Evolutionary conservation across 92 coral and sea anemone species (phyloP).

Genomic region (Ricordea florida): DNA sequence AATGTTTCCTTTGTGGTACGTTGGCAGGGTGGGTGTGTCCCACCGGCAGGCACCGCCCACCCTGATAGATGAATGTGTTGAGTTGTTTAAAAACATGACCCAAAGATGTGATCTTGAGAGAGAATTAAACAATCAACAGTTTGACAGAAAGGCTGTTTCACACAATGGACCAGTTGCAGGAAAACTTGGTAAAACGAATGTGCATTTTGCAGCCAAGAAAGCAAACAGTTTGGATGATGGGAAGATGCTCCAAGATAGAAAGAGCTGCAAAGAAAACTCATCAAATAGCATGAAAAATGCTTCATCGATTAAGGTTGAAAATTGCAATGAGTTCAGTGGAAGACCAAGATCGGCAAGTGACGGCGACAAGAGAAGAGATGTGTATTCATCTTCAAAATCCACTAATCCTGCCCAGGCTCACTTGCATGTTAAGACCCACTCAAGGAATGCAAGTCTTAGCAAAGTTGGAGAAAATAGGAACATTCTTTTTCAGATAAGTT

Average conservation of each 20-base stretch:
- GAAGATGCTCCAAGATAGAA: constrained; percentile 7
- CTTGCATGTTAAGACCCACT: constrained; percentile 27
- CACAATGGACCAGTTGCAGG: too few relatives aligned
- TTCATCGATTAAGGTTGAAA: background rate
- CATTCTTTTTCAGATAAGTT: constrained; percentile 63
- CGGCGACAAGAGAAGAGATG: constrained; percentile 63
- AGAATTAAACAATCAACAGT: constrained; percentile 42
- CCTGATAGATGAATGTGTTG: constrained; percentile 85
- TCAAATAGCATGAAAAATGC: background rate
- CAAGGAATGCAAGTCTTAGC: constrained; percentile 62
- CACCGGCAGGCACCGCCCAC: constrained; percentile 96
- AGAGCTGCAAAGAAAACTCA: background rate
- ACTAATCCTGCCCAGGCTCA: background rate
- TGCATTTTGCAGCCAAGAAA: constrained; percentile 48
- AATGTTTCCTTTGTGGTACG: constrained; percentile 77
- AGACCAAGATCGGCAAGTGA: constrained; percentile 97
- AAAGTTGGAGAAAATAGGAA: constrained; percentile 66
- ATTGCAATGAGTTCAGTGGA: constrained; percentile 8
- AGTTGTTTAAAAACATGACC: constrained; percentile 63
- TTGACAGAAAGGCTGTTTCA: too few relatives aligned
- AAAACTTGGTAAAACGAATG: background rate
- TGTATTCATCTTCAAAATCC: background rate
- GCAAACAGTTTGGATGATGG: constrained; percentile 70
- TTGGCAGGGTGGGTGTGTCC: constrained; percentile 86
- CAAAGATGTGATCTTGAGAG: constrained; percentile 67